Base-by-base conservation (phyloP, 2,797 vertebrate genomes). In the Pithecia hirsuta region DNA sequence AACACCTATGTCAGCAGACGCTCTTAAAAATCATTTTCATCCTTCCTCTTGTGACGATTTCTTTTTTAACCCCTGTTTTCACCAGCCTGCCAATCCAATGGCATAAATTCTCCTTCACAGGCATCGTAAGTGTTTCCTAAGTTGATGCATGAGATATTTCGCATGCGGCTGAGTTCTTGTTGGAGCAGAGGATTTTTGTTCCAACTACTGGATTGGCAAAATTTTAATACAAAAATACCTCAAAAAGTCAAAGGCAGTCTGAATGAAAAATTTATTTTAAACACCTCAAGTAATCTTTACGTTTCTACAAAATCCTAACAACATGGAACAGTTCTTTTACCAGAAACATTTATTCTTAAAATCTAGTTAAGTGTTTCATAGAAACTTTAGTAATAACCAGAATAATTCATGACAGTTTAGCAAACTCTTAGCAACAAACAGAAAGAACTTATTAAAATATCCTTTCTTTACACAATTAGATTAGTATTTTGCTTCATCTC, bases 311-410 rank as follows among this genome's bases (percentile, higher is more conserved):
- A 95, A 93, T 86, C 22, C 85, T 92, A 48, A 96, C 36, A 91
- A 70, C 82, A 84, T 88, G 30, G 28, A 93, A 93, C 20, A 72
- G 70, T 75, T 92, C 52, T 95, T 96, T 97, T 97, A 81, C 44
- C 50, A 92, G 93, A 96, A 98, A 96, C 87, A 83, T 93, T 92
- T 95, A 97, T 96, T 97, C 41, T 97, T 96, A 95, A 97, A 95
- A 57, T 95, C 91, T 88, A 92, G 57, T 91, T 95, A 93, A 94
- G 48, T 20, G 59, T 97, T 98, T 98, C 94, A 83, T 72, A 97
- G 97, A 96, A 98, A 97, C 96, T 93, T 97, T 84, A 96, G 55
- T 96, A 96, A 89, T 79, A 79, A 72, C 67, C 75, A 93, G 93
- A 94, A 85, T 95, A 89, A 75, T 95, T 93, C 24, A 81, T 93